Base-by-base conservation (phyloP, 1,140 invertebrate genomes). In the Plectrocnemia conspersa region DNA sequence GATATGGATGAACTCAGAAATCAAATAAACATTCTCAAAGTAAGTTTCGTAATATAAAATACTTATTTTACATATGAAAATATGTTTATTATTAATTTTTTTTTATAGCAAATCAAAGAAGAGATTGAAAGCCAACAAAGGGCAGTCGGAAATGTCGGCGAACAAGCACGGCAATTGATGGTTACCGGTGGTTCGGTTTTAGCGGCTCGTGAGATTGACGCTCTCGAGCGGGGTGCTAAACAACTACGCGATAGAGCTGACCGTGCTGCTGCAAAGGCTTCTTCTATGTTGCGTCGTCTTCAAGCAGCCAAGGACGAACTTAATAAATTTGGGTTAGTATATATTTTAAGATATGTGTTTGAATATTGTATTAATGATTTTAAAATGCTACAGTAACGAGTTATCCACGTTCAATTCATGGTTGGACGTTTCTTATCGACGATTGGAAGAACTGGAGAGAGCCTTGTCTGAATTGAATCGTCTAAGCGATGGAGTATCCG, bases 111-210 rank as follows among this genome's bases (percentile, higher is more conserved):
- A 69, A 83, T 97, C 52, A 91, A 91, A 68, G 91, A 94, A 66
- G 93, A 97, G 67, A 77, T 97, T 15, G 88, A 93, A 63, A 82
- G 84, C 35, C 90, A 96, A 70, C 83, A 84, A 62, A 83, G 91
- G 24, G 84, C 89, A 25, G 86, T 97, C 2, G 82, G 86, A 27
- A 85, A 89, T 13, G 91, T 91, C 59, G 76, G 93, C 41, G 93
- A 97, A 70, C 91, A 96, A 79, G 87, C 93, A 2, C 83, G 91
- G 44, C 91, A 95, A 66, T 80, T 98, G 6, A 85, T 93, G 1
- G 80, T 93, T 2, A 91, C 90, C 33, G 91, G 91, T 3, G 83
- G 88, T 41, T 92, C 95, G 63, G 89, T 93, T 13, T 74, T 97
- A 0, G 92, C 91, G 9, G 84, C 86, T 45, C 91, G 93, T 63